phyloP scores from a whole-genome alignment of 2,888 invertebrate species.

The Platycheirus rosarum region DNA sequence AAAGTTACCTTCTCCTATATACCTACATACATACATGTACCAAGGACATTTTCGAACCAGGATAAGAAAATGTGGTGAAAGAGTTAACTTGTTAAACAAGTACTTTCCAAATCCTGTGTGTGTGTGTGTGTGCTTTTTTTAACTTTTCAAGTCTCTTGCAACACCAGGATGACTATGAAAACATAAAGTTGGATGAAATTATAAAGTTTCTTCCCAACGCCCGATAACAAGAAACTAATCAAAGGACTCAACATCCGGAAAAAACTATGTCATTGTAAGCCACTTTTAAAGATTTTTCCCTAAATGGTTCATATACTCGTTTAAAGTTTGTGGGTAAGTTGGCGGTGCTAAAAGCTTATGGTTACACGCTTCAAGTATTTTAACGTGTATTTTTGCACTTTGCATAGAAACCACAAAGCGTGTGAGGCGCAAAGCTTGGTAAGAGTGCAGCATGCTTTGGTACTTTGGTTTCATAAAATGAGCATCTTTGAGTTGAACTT shows the following conservation, averaged over 20 bases:
- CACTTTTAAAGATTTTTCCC: constrained; percentile 1
- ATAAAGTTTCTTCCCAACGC: constrained; percentile 40
- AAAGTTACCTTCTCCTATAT: not conserved
- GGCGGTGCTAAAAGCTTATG: constrained; percentile 6
- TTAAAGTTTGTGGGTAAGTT: not conserved
- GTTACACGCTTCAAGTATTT: constrained; percentile 1
- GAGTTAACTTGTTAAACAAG: constrained; percentile 47
- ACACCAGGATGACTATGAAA: not conserved
- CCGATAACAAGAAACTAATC: constrained; percentile 59
- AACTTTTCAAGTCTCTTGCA: not conserved
- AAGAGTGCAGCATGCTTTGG: constrained; percentile 14
- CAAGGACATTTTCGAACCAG: not conserved
- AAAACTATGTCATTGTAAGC: constrained; percentile 55
- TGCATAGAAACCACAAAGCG: not conserved
- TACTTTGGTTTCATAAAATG: not conserved
- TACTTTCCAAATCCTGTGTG: no score
- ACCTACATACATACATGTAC: not conserved
- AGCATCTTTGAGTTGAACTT: not conserved
- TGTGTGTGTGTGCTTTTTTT: not conserved
- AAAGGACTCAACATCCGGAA: constrained; percentile 41
- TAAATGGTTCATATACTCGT: not conserved
- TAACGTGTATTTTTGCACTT: not conserved
- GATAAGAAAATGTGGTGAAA: constrained; percentile 23
- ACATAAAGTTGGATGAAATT: constrained; percentile 7
- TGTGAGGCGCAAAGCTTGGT: not conserved